Evolutionary conservation across 2,113 vertebrate genomes (phyloP), one percentile per base, ranked within the genome.

Genomic region (Salvelinus alpinus): DNA sequence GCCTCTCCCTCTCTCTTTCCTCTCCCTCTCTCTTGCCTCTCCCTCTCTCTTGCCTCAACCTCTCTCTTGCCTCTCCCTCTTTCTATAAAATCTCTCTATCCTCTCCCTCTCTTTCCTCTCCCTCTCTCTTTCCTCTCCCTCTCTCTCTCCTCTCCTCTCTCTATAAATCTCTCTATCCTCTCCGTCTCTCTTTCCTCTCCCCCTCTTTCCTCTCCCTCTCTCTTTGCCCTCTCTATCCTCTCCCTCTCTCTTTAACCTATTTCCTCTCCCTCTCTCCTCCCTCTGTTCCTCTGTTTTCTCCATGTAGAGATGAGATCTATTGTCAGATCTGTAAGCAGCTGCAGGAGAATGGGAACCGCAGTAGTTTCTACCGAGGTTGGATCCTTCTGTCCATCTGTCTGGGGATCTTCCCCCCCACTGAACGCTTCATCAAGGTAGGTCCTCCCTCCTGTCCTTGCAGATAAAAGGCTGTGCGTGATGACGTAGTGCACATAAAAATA

Each of bases 241-340:
- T 9, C 7, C 8, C 7, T 9, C 34, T 38, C 34, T 38, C 34
- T 38, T 24, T 24, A 24, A 24, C 24, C 24, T 24, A 24, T 24
- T 9, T 0, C 7, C 34, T 38, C 34, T 38, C 34, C 3, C 34
- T 1, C 6, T 7, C 6, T 7, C 6, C 20, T 62, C 20, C n/a
- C 18, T 22, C 20, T 59, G 13, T 72, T 22, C 6, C 29, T 60
- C 16, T 59, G 25, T 44, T 29, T 48, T 62, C 59, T 22, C 59
- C n/a, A n/a, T 9, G 8, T 22, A 99, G 98, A 84, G 98, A 99
- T 80, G 98, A 99, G 88, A 96, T 99, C 83, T 99, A 98, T 84
- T 98, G 97, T 89, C 98, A 99, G 92, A 99, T 99, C 92, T 99
- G 97, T 88, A 99, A 99, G 87, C 98, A 99, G 84, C 94, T 99